Conservation (phyloP, 92 coral and sea anemone genomes). For the Scolanthus callimorphus region DNA sequence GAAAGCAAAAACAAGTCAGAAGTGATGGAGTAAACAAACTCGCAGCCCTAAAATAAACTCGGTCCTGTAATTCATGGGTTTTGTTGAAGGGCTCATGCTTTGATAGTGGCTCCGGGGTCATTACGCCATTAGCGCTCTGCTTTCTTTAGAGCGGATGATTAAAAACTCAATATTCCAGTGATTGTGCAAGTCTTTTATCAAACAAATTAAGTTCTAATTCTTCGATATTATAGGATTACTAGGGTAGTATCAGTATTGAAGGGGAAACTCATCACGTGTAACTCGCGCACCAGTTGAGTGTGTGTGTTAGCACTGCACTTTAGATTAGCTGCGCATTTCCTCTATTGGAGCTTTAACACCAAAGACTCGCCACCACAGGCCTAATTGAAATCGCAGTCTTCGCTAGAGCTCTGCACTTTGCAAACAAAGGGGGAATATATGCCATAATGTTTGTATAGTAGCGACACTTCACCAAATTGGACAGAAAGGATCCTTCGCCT, state of each 20-base stretch:
- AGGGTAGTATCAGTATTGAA: not conserved
- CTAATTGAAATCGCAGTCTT: too few species aligned
- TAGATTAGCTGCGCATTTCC: too few species aligned
- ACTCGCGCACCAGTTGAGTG: too few species aligned
- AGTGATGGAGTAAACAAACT: constrained; percentile 51
- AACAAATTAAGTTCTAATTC: constrained; percentile 1
- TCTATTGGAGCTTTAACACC: too few species aligned
- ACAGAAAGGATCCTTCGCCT: too few species aligned
- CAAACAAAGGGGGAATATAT: too few species aligned
- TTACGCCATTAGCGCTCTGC: not conserved
- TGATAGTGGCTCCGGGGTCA: not conserved
- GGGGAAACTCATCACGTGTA: not conserved
- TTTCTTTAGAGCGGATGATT: not conserved
- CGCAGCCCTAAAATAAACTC: constrained; percentile 38
- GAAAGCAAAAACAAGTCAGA: constrained; percentile 33
- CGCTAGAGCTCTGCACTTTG: too few species aligned
- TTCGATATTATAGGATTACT: constrained; percentile 1
- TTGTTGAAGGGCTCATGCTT: constrained; percentile 5
- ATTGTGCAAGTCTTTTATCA: constrained; percentile 2
- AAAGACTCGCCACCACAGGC: too few species aligned
- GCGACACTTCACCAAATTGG: too few species aligned
- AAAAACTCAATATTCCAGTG: not conserved
- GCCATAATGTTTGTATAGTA: too few species aligned
- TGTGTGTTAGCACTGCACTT: too few species aligned
- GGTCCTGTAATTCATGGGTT: too few species aligned